A percentile compares a stretch with the other conserved stretches of the same genome.
Evolutionary conservation across 2,888 invertebrate genomes (phyloP).

Genomic region (Cotesia congregata): DNA sequence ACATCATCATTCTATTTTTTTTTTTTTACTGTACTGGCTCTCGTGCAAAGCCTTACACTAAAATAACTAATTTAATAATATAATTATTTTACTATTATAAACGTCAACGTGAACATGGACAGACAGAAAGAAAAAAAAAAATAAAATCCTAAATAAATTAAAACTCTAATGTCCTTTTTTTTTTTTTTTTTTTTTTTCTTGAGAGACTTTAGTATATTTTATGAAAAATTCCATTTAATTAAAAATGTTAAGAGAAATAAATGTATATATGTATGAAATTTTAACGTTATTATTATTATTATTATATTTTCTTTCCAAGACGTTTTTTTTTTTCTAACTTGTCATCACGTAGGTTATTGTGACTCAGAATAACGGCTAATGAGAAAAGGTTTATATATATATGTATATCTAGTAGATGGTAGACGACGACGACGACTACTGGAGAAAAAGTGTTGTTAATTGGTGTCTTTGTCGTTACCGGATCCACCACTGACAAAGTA

Average conservation of each 20-base stretch:
- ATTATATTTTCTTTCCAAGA: background rate
- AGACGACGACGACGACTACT: slow-evolving; percentile 13
- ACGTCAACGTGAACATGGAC: background rate
- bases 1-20: background rate
- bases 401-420: slow-evolving; percentile 2
- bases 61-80: background rate
- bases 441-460: slow-evolving; percentile 44
- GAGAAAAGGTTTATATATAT: slow-evolving; percentile 4
- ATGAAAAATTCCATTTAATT: slow-evolving; percentile 11
- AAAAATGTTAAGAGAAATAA: background rate
- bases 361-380: slow-evolving; percentile 15
- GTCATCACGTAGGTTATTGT: slow-evolving; percentile 20
- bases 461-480: slow-evolving; percentile 48
- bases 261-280: slow-evolving; percentile 1
- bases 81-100: background rate
- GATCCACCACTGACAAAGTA: slow-evolving; percentile 47
- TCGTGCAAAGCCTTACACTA: background rate
- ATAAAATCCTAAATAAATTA: background rate
- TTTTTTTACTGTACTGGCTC: background rate
- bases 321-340: slow-evolving; percentile 1
- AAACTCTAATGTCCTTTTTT: slow-evolving; percentile 1
- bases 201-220: background rate
- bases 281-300: background rate
- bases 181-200: background rate
- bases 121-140: background rate